These are phyloP conservation scores for Palythoa grandis DNA, from an alignment of 92 coral and sea anemone species.

Conservation along the genomic window DNA sequence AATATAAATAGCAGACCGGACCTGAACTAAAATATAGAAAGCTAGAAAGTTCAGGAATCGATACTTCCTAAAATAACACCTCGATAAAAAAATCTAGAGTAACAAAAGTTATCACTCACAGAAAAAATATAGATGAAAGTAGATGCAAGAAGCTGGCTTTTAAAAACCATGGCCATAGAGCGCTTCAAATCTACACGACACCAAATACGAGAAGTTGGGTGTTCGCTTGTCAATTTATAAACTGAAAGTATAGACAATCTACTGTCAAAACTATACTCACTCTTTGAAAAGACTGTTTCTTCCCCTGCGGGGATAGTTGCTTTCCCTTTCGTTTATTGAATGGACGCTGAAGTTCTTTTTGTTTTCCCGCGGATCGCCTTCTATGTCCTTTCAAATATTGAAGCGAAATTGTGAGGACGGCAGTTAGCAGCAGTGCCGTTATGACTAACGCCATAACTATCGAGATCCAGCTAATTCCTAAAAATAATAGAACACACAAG, in stretches of 20 bases:
- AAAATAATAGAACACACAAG: neutral
- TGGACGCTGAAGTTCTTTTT: slow-evolving; percentile 2
- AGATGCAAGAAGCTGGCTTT: neutral
- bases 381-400: neutral
- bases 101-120: neutral
- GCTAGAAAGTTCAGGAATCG: neutral
- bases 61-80: neutral
- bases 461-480: neutral
- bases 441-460: neutral
- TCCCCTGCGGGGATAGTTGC: neutral
- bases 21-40: neutral
- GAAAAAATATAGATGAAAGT: neutral
- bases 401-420: neutral
- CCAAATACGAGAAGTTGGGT: neutral
- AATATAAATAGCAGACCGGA: neutral
- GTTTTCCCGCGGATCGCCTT: slow-evolving; percentile 9
- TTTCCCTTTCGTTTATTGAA: neutral
- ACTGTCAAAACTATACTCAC: neutral
- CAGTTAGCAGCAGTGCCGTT: neutral
- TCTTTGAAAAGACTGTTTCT: neutral
- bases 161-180: neutral
- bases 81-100: neutral
- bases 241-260: neutral
- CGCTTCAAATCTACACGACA: neutral
- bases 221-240: neutral